Percentiles rank a stretch among this genome's conserved stretches.
phyloP scores from a whole-genome alignment of 2,797 vertebrate genomes.

The Pogonophryne albipinna region DNA sequence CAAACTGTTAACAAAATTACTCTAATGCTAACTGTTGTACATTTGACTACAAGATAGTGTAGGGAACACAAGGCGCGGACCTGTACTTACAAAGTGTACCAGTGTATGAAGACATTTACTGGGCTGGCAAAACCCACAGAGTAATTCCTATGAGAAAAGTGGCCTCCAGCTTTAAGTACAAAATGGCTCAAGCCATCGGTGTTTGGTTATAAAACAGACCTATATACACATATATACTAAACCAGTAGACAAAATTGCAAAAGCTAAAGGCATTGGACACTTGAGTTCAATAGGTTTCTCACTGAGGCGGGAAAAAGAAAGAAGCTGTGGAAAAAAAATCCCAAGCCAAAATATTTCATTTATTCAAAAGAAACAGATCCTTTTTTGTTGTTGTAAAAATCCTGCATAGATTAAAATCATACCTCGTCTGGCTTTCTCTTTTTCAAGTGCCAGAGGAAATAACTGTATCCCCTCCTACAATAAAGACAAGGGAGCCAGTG shows the following conservation, averaged over 20 bases:
- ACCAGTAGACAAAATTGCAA: constrained; percentile 82
- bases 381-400: constrained; percentile 67
- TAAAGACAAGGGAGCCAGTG: constrained; percentile 81
- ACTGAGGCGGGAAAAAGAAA: constrained; percentile 64
- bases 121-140: constrained; percentile 73
- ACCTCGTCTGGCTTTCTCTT: constrained; percentile 69
- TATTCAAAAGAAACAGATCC: constrained; percentile 47
- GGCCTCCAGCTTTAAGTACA: constrained; percentile 82
- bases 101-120: constrained; percentile 83
- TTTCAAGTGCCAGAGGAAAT: constrained; percentile 79
- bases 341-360: constrained; percentile 55
- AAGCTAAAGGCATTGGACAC: constrained; percentile 82
- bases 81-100: constrained; percentile 84
- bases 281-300: constrained; percentile 77
- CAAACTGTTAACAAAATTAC: constrained; percentile 74
- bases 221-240: constrained; percentile 73
- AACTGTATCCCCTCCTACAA: constrained; percentile 82
- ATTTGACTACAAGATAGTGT: constrained; percentile 74
- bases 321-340: constrained; percentile 30
- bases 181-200: constrained; percentile 78
- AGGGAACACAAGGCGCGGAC: constrained; percentile 68
- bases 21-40: constrained; percentile 73
- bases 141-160: constrained; percentile 78
- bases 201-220: constrained; percentile 78
- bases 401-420: constrained; percentile 86